phyloP scores from a whole-genome alignment of 1,140 invertebrate genomes.

The Drosophila burlai region DNA sequence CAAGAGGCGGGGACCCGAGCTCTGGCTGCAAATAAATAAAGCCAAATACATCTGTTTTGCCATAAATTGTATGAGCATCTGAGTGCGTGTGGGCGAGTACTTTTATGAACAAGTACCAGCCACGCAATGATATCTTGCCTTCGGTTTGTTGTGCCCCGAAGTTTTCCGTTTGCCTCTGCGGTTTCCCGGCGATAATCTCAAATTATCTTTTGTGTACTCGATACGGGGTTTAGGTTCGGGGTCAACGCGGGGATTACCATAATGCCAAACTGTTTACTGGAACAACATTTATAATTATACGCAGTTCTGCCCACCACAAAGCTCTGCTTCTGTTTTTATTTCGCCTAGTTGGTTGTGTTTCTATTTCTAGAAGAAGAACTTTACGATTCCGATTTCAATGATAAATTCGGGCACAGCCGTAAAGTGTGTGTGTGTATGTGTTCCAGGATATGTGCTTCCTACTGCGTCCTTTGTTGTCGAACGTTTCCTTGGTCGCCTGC shows the following conservation, averaged over 20 bases:
- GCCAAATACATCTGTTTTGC: slow-evolving; percentile 78
- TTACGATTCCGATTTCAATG: slow-evolving; percentile 30
- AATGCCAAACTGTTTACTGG: slow-evolving; percentile 31
- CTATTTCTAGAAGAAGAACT: slow-evolving; percentile 3
- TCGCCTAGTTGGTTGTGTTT: background rate
- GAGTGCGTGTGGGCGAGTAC: slow-evolving; percentile 33
- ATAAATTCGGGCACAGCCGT: slow-evolving; percentile 24
- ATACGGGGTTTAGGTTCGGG: slow-evolving; percentile 4
- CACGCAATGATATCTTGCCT: slow-evolving; percentile 48
- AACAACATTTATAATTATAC: slow-evolving; percentile 30
- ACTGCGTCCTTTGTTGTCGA: slow-evolving; percentile 42
- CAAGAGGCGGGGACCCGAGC: slow-evolving; percentile 14
- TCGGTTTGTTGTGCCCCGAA: slow-evolving; percentile 40
- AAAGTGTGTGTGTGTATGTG: slow-evolving; percentile 22
- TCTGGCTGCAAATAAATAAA: slow-evolving; percentile 68
- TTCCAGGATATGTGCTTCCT: slow-evolving; percentile 27
- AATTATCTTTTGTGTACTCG: slow-evolving; percentile 39
- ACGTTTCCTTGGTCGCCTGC: slow-evolving; percentile 36
- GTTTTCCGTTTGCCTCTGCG: slow-evolving; percentile 42
- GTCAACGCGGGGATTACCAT: slow-evolving; percentile 24
- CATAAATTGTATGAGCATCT: slow-evolving; percentile 71
- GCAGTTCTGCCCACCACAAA: background rate
- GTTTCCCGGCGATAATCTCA: slow-evolving; percentile 48
- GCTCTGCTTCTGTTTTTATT: slow-evolving; percentile 2
- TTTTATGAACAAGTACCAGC: slow-evolving; percentile 50